Base-by-base conservation (phyloP, 2,888 invertebrate species). In the Diaprepes abbreviatus region DNA sequence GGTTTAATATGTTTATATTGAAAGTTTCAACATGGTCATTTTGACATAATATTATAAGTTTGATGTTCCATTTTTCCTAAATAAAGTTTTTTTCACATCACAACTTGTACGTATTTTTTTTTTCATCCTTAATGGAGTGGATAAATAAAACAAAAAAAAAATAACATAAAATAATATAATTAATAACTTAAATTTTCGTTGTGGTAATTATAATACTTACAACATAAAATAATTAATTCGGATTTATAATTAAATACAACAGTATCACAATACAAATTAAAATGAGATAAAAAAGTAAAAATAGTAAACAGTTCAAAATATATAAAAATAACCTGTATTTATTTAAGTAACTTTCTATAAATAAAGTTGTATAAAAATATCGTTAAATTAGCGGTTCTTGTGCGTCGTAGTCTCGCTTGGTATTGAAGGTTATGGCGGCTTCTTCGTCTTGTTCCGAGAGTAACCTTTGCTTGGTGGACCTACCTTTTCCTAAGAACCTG, bases 401-500 rank as follows among this genome's bases (percentile, higher is more conserved):
- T 12, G 62, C 73, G 17, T 73, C 73, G 43, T 65, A 70, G 35
- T 71, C 66, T 60, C 73, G 71, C 24, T 64, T 67, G 17, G 28
- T 9, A 73, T 82, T 81, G 21, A 83, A 79, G 9, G 79, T 77
- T 50, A 84, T 77, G 36, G 82, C 81, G 57, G 85, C 85, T 40
- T 85, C 85, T 7, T 82, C 80, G 28, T 84, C 81, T 28, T 83
- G 82, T 3, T 79, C 80, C 9, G 82, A 80, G 16, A 86, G 78
- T 36, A 83, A 80, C 62, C 84, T 82, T 63, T 85, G 84, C 14
- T 83, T 81, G 5, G 83, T 83, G 36, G 81, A 80, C 74, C 83
- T 86, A 35, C 82, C 79, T 74, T 82, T 81, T 57, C 83, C 83
- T 74, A 86, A 82, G 63, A 86, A 80, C 75, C 86, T 86, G 80